A percentile compares a stretch with the other conserved stretches of the same genome.
These are phyloP conservation scores for Sus cebifrons DNA, from an alignment of 2,797 vertebrate genomes.

Conservation along the genomic window DNA sequence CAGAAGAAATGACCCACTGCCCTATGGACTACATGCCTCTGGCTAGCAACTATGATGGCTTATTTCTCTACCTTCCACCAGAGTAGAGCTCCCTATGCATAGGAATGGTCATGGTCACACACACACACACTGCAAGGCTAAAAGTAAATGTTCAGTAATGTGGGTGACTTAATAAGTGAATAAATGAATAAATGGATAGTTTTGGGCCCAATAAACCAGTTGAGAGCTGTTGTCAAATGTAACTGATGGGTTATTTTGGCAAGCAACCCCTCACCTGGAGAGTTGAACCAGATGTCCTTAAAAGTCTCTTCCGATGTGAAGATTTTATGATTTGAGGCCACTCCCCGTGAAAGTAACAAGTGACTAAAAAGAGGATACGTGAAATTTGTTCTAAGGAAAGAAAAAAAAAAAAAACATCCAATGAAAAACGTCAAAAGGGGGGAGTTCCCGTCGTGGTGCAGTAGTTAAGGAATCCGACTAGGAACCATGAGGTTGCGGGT, in stretches of 20 bases:
- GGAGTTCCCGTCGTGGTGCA: no score
- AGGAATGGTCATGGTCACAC: background rate
- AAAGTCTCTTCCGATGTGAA: background rate
- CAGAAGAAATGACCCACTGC: slow-evolving; percentile 34
- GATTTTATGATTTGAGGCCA: slow-evolving; percentile 23
- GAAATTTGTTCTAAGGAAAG: slow-evolving; percentile 27
- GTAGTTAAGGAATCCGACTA: no score
- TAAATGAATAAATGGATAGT: background rate
- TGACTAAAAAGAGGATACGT: background rate
- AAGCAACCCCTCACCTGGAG: background rate
- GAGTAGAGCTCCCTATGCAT: slow-evolving; percentile 14
- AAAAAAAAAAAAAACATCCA: background rate
- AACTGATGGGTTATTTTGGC: background rate
- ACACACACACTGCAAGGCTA: background rate
- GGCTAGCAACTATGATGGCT: background rate
- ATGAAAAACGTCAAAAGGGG: background rate
- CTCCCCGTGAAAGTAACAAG: background rate
- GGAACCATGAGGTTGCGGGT: no score
- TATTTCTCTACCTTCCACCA: background rate
- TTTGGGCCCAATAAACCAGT: background rate
- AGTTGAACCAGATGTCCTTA: background rate
- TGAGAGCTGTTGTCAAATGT: slow-evolving; percentile 39
- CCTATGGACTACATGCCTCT: background rate
- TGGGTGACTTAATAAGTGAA: background rate
- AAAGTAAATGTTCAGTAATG: background rate